Evolutionary conservation across 2,797 vertebrate species (phyloP).

Genomic region (Sciaenops ocellatus): DNA sequence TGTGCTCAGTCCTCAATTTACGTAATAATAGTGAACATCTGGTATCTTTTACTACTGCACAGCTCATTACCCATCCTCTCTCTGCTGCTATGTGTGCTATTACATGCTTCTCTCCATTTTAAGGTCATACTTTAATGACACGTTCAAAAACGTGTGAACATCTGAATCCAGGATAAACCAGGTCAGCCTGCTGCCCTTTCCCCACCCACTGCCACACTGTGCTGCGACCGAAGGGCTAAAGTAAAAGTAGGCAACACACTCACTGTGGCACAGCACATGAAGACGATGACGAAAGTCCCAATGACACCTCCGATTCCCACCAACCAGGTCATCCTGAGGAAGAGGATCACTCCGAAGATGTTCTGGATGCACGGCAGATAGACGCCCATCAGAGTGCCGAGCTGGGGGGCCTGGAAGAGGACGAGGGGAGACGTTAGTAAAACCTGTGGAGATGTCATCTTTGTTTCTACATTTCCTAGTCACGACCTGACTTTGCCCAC

Average conservation of each 20-base stretch:
- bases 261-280: conserved; percentile 97
- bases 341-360: conserved; percentile 99
- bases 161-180: conserved; percentile 20
- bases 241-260: conserved; percentile 74
- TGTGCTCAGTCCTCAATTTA: conserved; percentile 16
- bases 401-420: conserved; percentile 80
- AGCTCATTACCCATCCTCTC: conserved; percentile 30
- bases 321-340: conserved; percentile 98
- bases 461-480: not conserved
- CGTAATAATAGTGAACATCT: conserved; percentile 38
- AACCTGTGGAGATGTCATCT: not conserved
- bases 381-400: conserved; percentile 99
- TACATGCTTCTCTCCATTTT: conserved; percentile 14
- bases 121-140: conserved; percentile 22
- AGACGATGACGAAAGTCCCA: conserved; percentile 95
- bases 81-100: conserved; percentile 13
- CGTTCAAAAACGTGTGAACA: conserved; percentile 3
- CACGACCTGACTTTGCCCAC: not conserved
- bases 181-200: not conserved
- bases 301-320: conserved; percentile 96
- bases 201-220: not conserved
- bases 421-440: not conserved
- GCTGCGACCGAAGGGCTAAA: not conserved
- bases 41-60: conserved; percentile 27
- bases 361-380: conserved; percentile 99